Percentiles rank a stretch among this genome's conserved stretches.
Conservation (phyloP, 2,797 vertebrate species). For the Hephaestus fuliginosus region DNA sequence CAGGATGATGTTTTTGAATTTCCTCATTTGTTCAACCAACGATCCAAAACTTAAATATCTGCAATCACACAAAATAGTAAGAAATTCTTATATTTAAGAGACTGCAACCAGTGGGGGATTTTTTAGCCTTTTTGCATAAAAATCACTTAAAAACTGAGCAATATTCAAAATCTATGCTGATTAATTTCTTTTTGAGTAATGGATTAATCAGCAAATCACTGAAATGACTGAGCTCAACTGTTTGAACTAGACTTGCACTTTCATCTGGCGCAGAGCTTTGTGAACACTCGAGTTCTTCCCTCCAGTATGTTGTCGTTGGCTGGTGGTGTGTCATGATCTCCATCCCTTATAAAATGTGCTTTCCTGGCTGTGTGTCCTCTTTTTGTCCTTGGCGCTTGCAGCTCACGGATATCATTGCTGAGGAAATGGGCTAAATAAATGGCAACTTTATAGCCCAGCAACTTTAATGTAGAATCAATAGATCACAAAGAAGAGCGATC, state of each 20-base stretch:
- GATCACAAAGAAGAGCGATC: slow-evolving; percentile 16
- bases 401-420: background rate
- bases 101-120: background rate
- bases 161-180: background rate
- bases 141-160: background rate
- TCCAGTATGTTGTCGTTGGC: background rate
- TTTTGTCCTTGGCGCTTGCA: slow-evolving; percentile 11
- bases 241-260: background rate
- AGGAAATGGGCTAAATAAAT: slow-evolving; percentile 21
- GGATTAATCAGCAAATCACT: background rate
- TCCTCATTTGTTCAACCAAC: background rate
- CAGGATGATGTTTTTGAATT: no score
- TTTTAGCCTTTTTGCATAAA: background rate
- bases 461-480: slow-evolving; percentile 38
- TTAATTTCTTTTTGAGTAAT: background rate
- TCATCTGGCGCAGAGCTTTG: background rate
- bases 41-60: background rate
- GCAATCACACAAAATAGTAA: no score
- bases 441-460: slow-evolving; percentile 15
- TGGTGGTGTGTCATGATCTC: background rate
- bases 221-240: background rate
- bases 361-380: background rate
- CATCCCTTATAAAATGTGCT: background rate
- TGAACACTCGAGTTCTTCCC: background rate
- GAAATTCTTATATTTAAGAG: background rate